Evolutionary conservation across 2,113 vertebrate species (phyloP).

Genomic region (Solea senegalensis): DNA sequence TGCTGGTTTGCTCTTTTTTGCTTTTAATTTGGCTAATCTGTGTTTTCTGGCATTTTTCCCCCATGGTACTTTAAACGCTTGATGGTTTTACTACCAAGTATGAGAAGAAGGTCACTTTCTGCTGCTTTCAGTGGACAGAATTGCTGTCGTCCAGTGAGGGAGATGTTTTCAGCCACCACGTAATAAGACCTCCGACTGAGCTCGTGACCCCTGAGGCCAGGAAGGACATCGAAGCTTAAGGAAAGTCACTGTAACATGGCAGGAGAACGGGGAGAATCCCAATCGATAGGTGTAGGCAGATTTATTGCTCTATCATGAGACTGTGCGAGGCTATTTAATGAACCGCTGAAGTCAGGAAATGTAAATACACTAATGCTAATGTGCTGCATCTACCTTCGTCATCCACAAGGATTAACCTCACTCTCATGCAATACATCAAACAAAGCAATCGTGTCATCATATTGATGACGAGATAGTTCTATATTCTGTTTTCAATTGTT

Average conservation of each 20-base stretch:
- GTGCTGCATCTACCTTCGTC: not conserved
- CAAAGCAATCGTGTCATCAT: not conserved
- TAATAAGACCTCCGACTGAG: constrained; percentile 49
- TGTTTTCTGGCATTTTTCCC: not conserved
- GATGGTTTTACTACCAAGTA: constrained; percentile 20
- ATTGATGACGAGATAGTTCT: not conserved
- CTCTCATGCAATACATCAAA: not conserved
- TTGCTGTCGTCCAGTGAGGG: constrained; percentile 27
- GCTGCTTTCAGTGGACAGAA: constrained; percentile 29
- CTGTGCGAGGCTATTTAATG: constrained; percentile 5
- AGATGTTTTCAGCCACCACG: constrained; percentile 45
- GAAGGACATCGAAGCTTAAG: constrained; percentile 60
- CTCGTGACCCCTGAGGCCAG: constrained; percentile 28
- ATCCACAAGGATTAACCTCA: not conserved
- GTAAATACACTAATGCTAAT: constrained; percentile 3
- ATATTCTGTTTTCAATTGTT: too few species aligned
- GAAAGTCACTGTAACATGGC: constrained; percentile 58
- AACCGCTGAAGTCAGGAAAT: constrained; percentile 30
- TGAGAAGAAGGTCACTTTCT: constrained; percentile 52
- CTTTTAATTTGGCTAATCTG: not conserved
- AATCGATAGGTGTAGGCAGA: constrained; percentile 26
- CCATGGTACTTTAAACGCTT: too few species aligned
- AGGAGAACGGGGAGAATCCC: constrained; percentile 32
- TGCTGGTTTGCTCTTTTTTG: not conserved
- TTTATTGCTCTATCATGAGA: not conserved